Evolutionary conservation across 2,113 vertebrate species (phyloP), one percentile per base, ranked within the genome.

Genomic region (Hiodon tergisus): DNA sequence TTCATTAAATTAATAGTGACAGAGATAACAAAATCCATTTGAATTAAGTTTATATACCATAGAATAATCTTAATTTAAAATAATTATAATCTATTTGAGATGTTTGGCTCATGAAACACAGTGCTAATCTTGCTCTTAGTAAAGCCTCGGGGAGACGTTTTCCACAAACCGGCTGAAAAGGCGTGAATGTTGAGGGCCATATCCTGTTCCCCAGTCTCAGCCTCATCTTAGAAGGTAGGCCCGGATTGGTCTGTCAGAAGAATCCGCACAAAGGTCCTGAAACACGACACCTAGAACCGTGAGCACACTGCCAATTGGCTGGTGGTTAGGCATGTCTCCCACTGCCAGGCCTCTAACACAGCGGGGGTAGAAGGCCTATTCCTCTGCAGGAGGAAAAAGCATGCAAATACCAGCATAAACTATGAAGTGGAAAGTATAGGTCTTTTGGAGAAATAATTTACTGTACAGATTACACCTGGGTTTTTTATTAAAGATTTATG

Each of bases 121-220:
- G 5, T 7, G 7, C n/a, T n/a, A 57, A 57, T 57, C 5, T 5
- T 6, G 7, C 7, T 69, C 11, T 3, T 10, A 69, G 14, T n/a
- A 14, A 14, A 14, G 14, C 4, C 2, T 0, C 5, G 2, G 51
- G 67, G 3, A 48, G 48, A 5, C 52, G 51, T 52, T 10, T 47
- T 46, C 46, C 4, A 2, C 1, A 2, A 80, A 99, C 97, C 96
- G 14, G 96, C 95, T 73, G 96, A 97, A 80, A 97, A 96, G 0
- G 97, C 96, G 0, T 99, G 97, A 84, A 98, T 98, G 78, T 98
- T 99, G 31, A 99, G 94, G 0, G 96, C 97, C 95, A 98, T 96
- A 87, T 99, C 96, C 83, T 99, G 97, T 17, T 99, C 97, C 59
- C 98, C 96, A 0, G 94, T 93, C 87, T 98, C 94, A 4, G 96